Evolutionary conservation across 2,797 vertebrate genomes (phyloP).

Genomic region (Takifugu rubripes): DNA sequence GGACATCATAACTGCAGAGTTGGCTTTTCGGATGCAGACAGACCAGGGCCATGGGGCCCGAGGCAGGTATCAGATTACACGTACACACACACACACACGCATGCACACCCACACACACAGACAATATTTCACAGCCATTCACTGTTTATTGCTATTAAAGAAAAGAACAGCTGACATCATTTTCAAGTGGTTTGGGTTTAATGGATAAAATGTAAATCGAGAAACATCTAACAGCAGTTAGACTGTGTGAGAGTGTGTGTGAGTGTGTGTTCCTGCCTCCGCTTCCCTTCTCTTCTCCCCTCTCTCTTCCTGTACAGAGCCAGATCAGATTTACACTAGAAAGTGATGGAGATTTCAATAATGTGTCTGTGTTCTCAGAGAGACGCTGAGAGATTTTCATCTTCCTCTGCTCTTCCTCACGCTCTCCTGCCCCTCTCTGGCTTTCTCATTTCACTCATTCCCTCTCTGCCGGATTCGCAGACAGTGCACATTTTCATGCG

Average conservation of each 20-base stretch:
- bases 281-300: conserved; percentile 26
- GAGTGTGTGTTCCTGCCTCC: conserved; percentile 24
- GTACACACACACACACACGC: conserved; percentile 55
- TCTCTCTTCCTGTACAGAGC: conserved; percentile 78
- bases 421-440: conserved; percentile 55
- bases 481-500: conserved; percentile 82
- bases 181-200: conserved; percentile 29
- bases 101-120: conserved; percentile 34
- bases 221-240: conserved; percentile 34
- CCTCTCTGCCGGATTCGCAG: conserved; percentile 81
- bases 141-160: conserved; percentile 22
- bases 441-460: conserved; percentile 58
- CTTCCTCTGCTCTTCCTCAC: conserved; percentile 76
- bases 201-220: conserved; percentile 16
- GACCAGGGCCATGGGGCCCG: conserved; percentile 69
- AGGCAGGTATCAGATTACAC: conserved; percentile 69
- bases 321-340: conserved; percentile 94
- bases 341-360: conserved; percentile 91
- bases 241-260: conserved; percentile 13
- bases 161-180: conserved; percentile 13
- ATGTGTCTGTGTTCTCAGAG: conserved; percentile 89
- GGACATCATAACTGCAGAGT: conserved; percentile 77
- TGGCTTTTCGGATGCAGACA: conserved; percentile 77
- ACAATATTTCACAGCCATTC: conserved; percentile 4
- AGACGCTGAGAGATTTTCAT: conserved; percentile 92